These are phyloP conservation scores for Sphecodes monilicornis DNA, from an alignment of 2,888 invertebrate genomes.

Conservation along the genomic window DNA sequence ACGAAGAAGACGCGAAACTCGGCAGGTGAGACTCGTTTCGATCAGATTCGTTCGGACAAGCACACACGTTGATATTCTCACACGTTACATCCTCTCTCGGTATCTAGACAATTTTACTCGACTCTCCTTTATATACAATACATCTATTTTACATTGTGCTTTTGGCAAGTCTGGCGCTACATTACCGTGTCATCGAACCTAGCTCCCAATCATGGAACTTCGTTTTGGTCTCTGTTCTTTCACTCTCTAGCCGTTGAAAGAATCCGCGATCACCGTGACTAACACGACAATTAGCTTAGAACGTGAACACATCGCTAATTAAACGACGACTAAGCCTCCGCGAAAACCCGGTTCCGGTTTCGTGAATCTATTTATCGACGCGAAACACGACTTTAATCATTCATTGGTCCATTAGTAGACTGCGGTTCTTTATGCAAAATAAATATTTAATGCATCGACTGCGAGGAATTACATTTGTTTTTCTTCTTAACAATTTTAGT, in stretches of 20 bases:
- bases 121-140: slow-evolving; percentile 54
- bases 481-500: too few relatives aligned
- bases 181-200: slow-evolving; percentile 79
- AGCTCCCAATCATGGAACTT: slow-evolving; percentile 48
- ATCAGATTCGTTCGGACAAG: neutral
- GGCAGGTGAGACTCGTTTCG: slow-evolving; percentile 89
- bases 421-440: too few relatives aligned
- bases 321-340: neutral
- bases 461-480: too few relatives aligned
- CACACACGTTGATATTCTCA: slow-evolving; percentile 26
- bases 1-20: slow-evolving; percentile 93
- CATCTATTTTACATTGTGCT: slow-evolving; percentile 80
- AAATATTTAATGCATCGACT: too few relatives aligned
- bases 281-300: slow-evolving; percentile 27
- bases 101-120: slow-evolving; percentile 61
- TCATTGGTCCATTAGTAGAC: neutral
- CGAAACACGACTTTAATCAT: neutral
- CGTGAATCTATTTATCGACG: neutral
- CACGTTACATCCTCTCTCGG: slow-evolving; percentile 54
- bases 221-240: slow-evolving; percentile 30
- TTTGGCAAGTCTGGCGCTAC: slow-evolving; percentile 83
- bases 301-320: neutral
- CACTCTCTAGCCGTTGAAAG: slow-evolving; percentile 21
- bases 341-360: slow-evolving; percentile 15
- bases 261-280: slow-evolving; percentile 41